Conservation (phyloP, 2,797 vertebrate species). For the Malurus leucopterus region DNA sequence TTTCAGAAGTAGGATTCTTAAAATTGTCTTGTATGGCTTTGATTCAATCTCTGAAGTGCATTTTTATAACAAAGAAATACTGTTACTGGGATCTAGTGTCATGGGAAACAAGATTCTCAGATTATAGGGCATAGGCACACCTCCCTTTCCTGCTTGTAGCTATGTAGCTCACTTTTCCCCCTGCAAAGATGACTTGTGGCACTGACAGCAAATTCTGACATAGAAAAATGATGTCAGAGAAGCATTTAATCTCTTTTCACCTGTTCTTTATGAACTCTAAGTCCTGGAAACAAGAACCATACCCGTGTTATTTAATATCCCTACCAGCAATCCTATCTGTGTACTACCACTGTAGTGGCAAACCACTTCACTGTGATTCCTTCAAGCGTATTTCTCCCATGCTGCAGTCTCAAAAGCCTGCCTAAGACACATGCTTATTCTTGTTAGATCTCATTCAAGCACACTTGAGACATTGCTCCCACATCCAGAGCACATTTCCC, state of each 20-base stretch:
- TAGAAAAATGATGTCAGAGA: constrained; percentile 3
- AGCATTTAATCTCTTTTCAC: constrained; percentile 26
- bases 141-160: neutral
- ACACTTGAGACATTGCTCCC: neutral
- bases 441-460: neutral
- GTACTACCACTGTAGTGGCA: neutral
- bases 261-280: constrained; percentile 40
- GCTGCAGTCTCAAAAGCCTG: neutral
- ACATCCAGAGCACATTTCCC: neutral
- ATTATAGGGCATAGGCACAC: neutral
- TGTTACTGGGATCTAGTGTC: constrained; percentile 5
- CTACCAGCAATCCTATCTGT: neutral
- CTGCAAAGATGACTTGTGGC: constrained; percentile 32
- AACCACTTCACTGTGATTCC: neutral
- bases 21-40: constrained; percentile 4
- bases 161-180: neutral
- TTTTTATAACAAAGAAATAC: constrained; percentile 31
- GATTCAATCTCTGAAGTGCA: constrained; percentile 1
- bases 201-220: constrained; percentile 35
- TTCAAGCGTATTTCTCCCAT: neutral
- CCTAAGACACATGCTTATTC: neutral
- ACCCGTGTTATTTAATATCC: constrained; percentile 15
- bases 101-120: constrained; percentile 12
- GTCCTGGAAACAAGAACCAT: constrained; percentile 31
- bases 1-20: neutral